phyloP scores from a whole-genome alignment of 2,797 vertebrate species.

The Avahi laniger region DNA sequence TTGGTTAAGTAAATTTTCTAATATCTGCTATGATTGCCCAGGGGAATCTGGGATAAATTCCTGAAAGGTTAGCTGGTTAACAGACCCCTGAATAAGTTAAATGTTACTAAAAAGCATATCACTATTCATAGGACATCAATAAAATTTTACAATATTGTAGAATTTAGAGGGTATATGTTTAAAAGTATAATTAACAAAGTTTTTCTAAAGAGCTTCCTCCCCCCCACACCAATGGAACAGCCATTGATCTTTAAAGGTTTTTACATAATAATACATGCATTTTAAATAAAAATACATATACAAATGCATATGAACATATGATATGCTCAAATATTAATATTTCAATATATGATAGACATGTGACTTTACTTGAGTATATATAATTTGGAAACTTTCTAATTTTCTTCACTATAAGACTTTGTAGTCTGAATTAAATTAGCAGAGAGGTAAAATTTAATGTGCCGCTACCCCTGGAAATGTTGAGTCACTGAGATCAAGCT shows the following conservation, averaged over 20 bases:
- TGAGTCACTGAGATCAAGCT: not conserved
- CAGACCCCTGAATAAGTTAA: not conserved
- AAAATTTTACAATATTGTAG: not conserved
- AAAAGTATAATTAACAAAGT: not conserved
- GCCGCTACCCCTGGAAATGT: not conserved
- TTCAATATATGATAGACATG: not conserved
- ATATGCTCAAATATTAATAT: not conserved
- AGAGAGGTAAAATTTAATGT: not conserved
- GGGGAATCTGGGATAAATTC: not conserved
- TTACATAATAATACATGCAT: not conserved
- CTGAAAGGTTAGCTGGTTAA: not conserved
- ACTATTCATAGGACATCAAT: not conserved
- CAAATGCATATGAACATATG: not conserved
- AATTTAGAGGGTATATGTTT: not conserved
- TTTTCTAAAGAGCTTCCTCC: not conserved
- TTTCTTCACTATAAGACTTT: not conserved
- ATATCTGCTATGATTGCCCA: not conserved
- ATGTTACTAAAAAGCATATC: not conserved
- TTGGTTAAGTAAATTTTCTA: not conserved
- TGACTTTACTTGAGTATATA: not conserved
- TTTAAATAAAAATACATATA: not conserved
- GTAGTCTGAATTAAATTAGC: not conserved
- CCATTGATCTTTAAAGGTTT: not conserved
- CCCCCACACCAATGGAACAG: not conserved
- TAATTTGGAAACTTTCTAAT: not conserved